These are phyloP conservation scores for Phalacrocorax pelagicus DNA, from an alignment of 2,113 vertebrate genomes.

Conservation along the genomic window DNA sequence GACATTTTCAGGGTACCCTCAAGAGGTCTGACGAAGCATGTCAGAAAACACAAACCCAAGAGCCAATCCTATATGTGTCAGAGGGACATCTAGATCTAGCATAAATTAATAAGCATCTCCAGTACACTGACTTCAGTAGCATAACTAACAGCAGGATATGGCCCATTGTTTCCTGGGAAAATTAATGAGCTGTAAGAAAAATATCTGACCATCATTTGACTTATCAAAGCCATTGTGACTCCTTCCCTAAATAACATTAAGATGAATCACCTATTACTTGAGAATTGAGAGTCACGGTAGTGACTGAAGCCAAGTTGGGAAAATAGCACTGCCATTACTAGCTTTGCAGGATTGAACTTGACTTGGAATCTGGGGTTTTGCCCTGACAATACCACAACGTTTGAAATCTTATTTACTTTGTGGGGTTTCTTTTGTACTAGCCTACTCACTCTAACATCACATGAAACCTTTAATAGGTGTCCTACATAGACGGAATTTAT, in stretches of 20 bases:
- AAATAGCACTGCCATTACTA: slow-evolving; percentile 30
- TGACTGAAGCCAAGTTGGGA: slow-evolving; percentile 64
- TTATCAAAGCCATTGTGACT: slow-evolving; percentile 59
- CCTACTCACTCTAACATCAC: slow-evolving; percentile 12
- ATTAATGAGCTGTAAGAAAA: slow-evolving; percentile 63
- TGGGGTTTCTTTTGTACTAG: slow-evolving; percentile 57
- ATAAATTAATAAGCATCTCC: not conserved
- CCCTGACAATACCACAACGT: slow-evolving; percentile 46
- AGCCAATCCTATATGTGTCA: not conserved
- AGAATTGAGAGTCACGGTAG: slow-evolving; percentile 50
- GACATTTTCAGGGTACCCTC: not conserved
- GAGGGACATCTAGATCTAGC: not conserved
- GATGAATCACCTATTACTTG: slow-evolving; percentile 68
- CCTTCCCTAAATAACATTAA: slow-evolving; percentile 62
- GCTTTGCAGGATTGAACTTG: slow-evolving; percentile 69
- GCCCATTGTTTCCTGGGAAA: slow-evolving; percentile 48
- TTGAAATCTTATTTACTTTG: slow-evolving; percentile 62
- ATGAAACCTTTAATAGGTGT: slow-evolving; percentile 30
- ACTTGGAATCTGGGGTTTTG: slow-evolving; percentile 62
- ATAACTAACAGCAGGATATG: slow-evolving; percentile 45
- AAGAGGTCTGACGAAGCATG: not conserved
- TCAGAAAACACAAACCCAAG: not conserved
- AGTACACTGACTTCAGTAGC: not conserved
- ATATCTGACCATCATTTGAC: slow-evolving; percentile 70
- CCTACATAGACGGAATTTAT: not conserved